phyloP scores from a whole-genome alignment of 2,797 vertebrate genomes.

The Scyliorhinus canicula region DNA sequence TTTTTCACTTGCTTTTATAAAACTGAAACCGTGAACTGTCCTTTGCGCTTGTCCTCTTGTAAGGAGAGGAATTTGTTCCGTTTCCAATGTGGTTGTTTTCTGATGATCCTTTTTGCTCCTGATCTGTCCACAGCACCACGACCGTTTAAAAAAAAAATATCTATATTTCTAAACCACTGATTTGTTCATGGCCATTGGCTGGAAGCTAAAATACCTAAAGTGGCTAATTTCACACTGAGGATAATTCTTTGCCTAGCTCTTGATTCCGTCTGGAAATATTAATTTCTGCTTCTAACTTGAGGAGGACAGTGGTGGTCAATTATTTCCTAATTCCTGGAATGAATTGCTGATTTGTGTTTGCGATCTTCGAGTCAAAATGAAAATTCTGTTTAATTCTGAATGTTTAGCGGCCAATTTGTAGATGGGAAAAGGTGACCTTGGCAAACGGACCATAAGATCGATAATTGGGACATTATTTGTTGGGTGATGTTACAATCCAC shows the following conservation, averaged over 20 bases:
- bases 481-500: neutral
- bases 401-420: neutral
- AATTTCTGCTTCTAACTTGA: neutral
- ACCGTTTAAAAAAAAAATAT: neutral
- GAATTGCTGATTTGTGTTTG: conserved; percentile 5
- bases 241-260: neutral
- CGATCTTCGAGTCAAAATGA: too few species aligned
- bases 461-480: neutral
- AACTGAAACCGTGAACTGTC: neutral
- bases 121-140: neutral
- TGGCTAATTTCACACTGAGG: neutral
- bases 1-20: too few species aligned
- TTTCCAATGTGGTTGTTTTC: neutral
- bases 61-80: neutral
- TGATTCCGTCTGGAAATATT: neutral
- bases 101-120: neutral
- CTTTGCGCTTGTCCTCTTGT: neutral
- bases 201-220: neutral
- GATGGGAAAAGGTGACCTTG: neutral
- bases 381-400: neutral
- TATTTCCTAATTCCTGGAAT: neutral
- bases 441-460: neutral
- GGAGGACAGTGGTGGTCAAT: neutral
- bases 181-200: neutral
- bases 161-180: neutral